Base-by-base conservation (phyloP, 2,888 invertebrate species). In the Heliconius hortense region DNA sequence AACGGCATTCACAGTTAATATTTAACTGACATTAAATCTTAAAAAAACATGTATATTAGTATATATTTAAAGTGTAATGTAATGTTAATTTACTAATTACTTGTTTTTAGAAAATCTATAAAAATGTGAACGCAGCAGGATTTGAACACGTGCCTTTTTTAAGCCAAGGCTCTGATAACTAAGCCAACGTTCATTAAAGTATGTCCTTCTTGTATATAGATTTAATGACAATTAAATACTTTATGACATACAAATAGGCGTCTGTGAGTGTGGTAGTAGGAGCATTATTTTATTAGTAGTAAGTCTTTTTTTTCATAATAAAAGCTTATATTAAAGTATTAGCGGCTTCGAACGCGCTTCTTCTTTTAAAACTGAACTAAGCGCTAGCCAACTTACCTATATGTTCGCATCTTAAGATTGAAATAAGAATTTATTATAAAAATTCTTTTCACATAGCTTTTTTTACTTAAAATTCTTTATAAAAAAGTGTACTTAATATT, bases 11-110 rank as follows among this genome's bases (percentile, higher is more conserved):
- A 73, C 60, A 35, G 39, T 69, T 60, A 31, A 70, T 53, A 56
- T 62, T 72, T 63, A 75, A 66, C 64, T 66, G 66, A 64, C 28
- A 60, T 21, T 43, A 59, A 39, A 43, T 64, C n/a, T 18, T 13
- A 21, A 63, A 21, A n/a, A 64, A 35, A 13, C 13, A 60, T 60
- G 48, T 56, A 4, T n/a, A 56, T 56, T n/a, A 56, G 48, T 48
- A 48, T 18, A 48, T 48, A 48, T 48, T 48, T 59, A 10, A 59
- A n/a, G 56, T n/a, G 3, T n/a, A 59, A 59, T 59, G 24, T 10
- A 7, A 59, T 5, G 43, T 48, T 18, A 48, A 48, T 48, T 35
- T 35, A 10, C n/a, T n/a, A n/a, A n/a, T 35, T 15, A 43, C 4
- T 5, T 48, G 2, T 48, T 48, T 18, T 18, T 35, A 35, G 35